phyloP scores from a whole-genome alignment of 1,140 invertebrate genomes.

The Pseudomyrmex sp. region DNA sequence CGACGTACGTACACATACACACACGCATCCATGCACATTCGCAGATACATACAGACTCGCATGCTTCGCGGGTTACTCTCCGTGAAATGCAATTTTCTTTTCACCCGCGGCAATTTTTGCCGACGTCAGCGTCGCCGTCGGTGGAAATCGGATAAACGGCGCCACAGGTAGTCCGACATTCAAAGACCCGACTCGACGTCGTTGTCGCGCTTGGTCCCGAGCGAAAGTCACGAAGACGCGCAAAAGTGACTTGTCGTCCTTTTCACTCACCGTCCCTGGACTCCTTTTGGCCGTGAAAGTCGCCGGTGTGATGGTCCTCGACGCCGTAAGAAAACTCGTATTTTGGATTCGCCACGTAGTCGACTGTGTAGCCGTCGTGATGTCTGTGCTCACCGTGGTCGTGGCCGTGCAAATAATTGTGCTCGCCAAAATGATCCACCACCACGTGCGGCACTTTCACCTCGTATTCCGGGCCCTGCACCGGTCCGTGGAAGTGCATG shows the following conservation, averaged over 20 bases:
- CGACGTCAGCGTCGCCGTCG: conserved; percentile 20
- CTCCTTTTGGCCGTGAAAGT: conserved; percentile 88
- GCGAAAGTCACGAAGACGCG: conserved; percentile 34
- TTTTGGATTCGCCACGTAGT: conserved; percentile 84
- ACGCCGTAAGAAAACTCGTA: conserved; percentile 89
- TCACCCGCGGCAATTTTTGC: conserved; percentile 47
- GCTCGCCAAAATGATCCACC: conserved; percentile 78
- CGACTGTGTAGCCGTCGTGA: conserved; percentile 68
- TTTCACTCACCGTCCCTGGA: conserved; percentile 85
- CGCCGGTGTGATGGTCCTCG: conserved; percentile 87
- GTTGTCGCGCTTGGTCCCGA: not conserved
- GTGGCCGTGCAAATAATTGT: conserved; percentile 75
- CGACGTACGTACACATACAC: not conserved
- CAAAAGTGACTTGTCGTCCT: conserved; percentile 28
- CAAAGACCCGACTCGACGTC: conserved; percentile 16
- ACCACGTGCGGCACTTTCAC: conserved; percentile 80
- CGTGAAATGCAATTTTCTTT: conserved; percentile 54
- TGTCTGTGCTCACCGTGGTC: conserved; percentile 62
- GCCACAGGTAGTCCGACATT: conserved; percentile 47
- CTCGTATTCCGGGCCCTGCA: conserved; percentile 79
- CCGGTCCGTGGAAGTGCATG: conserved; percentile 83
- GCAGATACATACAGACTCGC: not conserved
- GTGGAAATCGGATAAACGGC: conserved; percentile 42
- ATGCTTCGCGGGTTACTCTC: not conserved
- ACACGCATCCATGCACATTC: not conserved